phyloP scores from a whole-genome alignment of 1,140 invertebrate genomes.

The Hirudo medicinalis region DNA sequence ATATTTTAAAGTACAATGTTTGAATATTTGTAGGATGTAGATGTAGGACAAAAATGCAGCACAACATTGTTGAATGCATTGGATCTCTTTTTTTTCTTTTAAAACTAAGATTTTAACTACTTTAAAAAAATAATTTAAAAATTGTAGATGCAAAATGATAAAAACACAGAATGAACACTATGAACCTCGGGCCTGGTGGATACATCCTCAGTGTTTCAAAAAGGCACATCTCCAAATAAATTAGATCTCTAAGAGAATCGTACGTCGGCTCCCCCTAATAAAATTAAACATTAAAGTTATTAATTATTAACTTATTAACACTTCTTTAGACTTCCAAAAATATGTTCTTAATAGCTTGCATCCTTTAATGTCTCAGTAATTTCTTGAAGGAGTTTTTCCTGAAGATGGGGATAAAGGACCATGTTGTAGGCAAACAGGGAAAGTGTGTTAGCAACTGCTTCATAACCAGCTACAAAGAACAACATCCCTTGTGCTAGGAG shows the following conservation, averaged over 20 bases:
- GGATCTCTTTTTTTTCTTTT: not conserved
- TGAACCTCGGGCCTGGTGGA: conserved; percentile 31
- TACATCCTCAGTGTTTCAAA: conserved; percentile 35
- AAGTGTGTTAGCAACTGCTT: conserved; percentile 26
- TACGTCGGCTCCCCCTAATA: conserved; percentile 27
- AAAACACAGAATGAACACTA: not conserved
- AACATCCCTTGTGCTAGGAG: conserved; percentile 27
- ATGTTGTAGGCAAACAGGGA: conserved; percentile 28
- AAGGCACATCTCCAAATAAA: conserved; percentile 37
- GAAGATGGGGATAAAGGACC: conserved; percentile 26
- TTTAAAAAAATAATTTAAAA: not conserved
- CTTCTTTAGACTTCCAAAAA: not conserved
- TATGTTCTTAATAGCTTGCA: not conserved
- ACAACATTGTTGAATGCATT: not conserved
- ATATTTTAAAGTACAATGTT: no score
- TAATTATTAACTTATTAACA: not conserved
- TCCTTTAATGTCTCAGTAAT: conserved; percentile 6
- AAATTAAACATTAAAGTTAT: not conserved
- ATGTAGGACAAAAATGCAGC: no score
- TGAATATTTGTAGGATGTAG: no score
- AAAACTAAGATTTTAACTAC: not conserved
- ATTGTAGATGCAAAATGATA: no score
- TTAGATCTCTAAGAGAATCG: conserved; percentile 30
- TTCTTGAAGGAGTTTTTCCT: conserved; percentile 25
- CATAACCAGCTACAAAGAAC: conserved; percentile 28